These are phyloP conservation scores for Heterodera schachtii DNA, from an alignment of 1,140 invertebrate genomes.

Conservation along the genomic window DNA sequence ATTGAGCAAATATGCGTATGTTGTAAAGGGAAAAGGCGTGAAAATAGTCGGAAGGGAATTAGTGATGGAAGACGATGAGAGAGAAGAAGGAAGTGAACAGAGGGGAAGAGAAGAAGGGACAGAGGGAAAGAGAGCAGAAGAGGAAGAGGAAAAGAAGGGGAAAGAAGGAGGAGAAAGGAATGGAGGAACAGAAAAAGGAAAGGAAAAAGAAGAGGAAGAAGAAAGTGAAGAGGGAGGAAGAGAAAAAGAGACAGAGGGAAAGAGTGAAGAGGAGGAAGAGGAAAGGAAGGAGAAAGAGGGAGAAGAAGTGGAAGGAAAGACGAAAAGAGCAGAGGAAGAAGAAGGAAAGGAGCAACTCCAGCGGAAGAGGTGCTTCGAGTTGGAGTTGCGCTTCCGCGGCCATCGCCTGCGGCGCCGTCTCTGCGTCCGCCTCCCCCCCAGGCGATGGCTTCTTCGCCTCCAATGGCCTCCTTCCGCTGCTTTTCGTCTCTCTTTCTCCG, in stretches of 20 bases:
- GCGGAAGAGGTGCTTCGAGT: neutral
- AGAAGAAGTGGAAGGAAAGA: neutral
- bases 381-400: neutral
- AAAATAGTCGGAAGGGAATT: neutral
- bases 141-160: neutral
- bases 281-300: neutral
- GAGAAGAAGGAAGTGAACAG: neutral
- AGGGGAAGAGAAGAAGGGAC: neutral
- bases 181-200: neutral
- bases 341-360: too few relatives aligned
- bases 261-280: neutral
- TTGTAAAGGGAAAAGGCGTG: neutral
- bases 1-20: slow-evolving; percentile 21
- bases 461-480: neutral
- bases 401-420: neutral
- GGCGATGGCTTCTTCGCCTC: neutral
- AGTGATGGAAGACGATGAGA: neutral
- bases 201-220: neutral
- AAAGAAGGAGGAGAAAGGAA: neutral
- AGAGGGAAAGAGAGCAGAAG: neutral
- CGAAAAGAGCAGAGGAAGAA: too few relatives aligned
- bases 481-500: neutral
- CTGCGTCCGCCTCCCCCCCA: neutral
- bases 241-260: neutral
- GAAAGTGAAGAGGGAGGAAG: neutral